Conservation (phyloP, 2,888 invertebrate species). For the Magallana nippona region DNA sequence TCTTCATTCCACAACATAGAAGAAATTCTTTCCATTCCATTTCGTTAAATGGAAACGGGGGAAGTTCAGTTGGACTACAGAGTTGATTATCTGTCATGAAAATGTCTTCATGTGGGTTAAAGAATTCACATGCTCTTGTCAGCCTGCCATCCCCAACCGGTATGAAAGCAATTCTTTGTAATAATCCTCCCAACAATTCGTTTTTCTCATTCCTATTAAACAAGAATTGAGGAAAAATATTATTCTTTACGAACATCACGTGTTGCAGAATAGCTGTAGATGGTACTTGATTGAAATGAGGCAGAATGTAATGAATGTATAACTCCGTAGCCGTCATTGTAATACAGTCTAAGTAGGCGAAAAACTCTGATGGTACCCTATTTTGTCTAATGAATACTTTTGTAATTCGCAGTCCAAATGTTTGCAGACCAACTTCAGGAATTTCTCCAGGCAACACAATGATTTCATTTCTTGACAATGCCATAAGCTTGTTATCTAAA, state of each 20-base stretch:
- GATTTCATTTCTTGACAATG: neutral
- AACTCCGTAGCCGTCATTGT: neutral
- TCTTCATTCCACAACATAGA: constrained; percentile 30
- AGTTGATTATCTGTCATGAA: neutral
- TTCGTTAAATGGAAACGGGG: constrained; percentile 31
- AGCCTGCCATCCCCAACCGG: neutral
- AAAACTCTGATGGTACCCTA: neutral
- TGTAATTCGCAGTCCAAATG: neutral
- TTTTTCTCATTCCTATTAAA: too few species aligned
- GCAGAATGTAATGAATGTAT: constrained; percentile 15
- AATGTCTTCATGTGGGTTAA: neutral
- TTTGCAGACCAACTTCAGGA: neutral
- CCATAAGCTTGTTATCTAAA: neutral
- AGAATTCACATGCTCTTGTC: constrained; percentile 22
- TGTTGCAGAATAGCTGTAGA: neutral
- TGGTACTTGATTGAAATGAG: neutral
- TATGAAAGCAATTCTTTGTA: neutral
- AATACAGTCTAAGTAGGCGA: neutral
- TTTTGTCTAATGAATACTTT: neutral
- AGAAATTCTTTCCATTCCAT: constrained; percentile 22
- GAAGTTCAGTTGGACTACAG: neutral
- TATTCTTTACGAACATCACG: constrained; percentile 14
- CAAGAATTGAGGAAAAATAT: neutral
- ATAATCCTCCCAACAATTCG: neutral
- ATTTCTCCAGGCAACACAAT: neutral